Evolutionary conservation across 1,140 invertebrate genomes (phyloP).

Genomic region (Lithobius niger): DNA sequence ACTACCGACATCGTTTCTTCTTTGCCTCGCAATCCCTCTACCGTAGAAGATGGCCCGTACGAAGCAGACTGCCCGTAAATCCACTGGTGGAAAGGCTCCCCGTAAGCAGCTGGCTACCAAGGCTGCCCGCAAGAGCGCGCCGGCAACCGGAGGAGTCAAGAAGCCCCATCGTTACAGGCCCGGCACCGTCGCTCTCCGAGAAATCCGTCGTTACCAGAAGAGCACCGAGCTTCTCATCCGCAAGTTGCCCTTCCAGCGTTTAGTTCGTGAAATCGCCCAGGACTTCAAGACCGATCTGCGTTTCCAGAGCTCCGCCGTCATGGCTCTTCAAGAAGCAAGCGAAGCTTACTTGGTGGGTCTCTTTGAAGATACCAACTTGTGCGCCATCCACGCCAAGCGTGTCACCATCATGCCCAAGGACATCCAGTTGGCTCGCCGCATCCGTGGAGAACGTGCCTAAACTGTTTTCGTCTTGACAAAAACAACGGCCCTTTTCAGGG

Average conservation of each 20-base stretch:
- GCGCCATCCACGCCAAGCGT: conserved; percentile 27
- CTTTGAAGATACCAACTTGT: conserved; percentile 28
- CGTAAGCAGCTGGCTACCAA: conserved; percentile 67
- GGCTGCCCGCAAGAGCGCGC: conserved; percentile 55
- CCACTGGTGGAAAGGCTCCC: conserved; percentile 67
- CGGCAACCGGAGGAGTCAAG: conserved; percentile 70
- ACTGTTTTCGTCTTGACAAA: not conserved
- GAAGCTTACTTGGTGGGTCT: conserved; percentile 37
- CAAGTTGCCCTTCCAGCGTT: conserved; percentile 36
- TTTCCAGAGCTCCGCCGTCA: conserved; percentile 65
- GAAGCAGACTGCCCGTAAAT: conserved; percentile 71
- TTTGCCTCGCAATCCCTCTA: too few relatives aligned
- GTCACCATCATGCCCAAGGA: conserved; percentile 31
- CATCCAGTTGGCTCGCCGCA: conserved; percentile 21
- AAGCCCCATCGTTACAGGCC: conserved; percentile 44
- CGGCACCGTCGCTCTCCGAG: conserved; percentile 34
- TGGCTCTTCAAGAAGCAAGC: conserved; percentile 45
- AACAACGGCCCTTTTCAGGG: too few relatives aligned
- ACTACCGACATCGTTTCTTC: too few relatives aligned
- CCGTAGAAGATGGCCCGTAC: conserved; percentile 84
- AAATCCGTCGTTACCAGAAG: conserved; percentile 46
- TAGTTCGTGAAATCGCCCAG: conserved; percentile 59
- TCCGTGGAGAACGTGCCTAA: conserved; percentile 10
- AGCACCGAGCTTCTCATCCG: conserved; percentile 59
- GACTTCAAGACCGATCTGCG: conserved; percentile 60